phyloP scores from a whole-genome alignment of 2,797 vertebrate genomes.

The Rhabdophis nuchalis region DNA sequence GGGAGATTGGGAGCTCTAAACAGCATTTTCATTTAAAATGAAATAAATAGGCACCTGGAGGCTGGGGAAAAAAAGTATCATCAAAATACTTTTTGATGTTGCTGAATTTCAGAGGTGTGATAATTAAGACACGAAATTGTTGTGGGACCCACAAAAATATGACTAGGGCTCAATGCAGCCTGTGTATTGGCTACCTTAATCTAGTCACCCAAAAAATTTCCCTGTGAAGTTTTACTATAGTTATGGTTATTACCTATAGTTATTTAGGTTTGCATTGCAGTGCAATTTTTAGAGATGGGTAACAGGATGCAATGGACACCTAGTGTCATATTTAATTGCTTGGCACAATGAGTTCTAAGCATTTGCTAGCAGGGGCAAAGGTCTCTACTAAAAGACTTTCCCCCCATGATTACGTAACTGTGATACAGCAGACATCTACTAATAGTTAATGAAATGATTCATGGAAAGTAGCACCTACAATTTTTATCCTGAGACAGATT shows the following conservation, averaged over 20 bases:
- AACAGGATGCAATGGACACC: not conserved
- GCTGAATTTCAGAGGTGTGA: not conserved
- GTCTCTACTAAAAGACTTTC: not conserved
- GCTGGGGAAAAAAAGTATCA: not conserved
- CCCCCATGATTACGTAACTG: not conserved
- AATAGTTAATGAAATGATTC: slow-evolving; percentile 8
- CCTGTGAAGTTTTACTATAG: not conserved
- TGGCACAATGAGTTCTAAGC: not conserved
- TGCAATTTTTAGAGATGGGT: not conserved
- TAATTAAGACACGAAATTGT: not conserved
- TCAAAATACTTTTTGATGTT: not conserved
- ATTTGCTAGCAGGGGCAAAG: slow-evolving; percentile 6
- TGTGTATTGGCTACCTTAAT: not conserved
- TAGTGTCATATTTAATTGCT: not conserved
- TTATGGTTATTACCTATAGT: not conserved
- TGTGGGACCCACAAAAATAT: not conserved
- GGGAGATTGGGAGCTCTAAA: not conserved
- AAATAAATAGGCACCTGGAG: not conserved
- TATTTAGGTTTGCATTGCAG: not conserved
- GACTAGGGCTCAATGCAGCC: not conserved
- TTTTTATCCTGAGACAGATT: not conserved
- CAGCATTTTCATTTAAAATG: not conserved
- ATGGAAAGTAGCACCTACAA: not conserved
- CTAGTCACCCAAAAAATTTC: not conserved
- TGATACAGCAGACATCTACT: not conserved